Conservation (phyloP, 2,113 vertebrate genomes). For the Aegypius monachus region DNA sequence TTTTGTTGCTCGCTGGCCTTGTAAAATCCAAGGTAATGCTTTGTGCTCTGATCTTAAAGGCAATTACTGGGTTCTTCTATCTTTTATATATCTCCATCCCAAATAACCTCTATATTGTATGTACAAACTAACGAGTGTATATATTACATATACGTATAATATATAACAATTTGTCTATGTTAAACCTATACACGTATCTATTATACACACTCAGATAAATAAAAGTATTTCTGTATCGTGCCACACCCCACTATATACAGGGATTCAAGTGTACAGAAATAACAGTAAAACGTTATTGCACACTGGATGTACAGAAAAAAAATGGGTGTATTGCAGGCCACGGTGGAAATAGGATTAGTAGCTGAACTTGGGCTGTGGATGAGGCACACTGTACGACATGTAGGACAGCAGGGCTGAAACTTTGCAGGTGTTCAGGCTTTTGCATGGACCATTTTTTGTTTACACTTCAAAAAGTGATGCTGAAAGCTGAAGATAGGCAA, state of each 20-base stretch:
- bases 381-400: rapidly evolving
- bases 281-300: rapidly evolving
- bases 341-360: rapidly evolving
- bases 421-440: not conserved
- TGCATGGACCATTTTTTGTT: not conserved
- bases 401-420: not conserved
- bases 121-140: not conserved
- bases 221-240: not conserved
- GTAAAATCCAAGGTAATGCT: slow-evolving; percentile 99
- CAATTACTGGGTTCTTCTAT: slow-evolving; percentile 96
- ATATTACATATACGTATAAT: not conserved
- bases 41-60: slow-evolving; percentile 99
- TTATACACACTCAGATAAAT: not conserved
- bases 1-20: slow-evolving; percentile 99
- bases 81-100: slow-evolving; percentile 86
- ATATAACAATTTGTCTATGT: not conserved
- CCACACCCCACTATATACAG: not conserved
- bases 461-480: not conserved
- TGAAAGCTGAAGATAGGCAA: not conserved
- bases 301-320: rapidly evolving
- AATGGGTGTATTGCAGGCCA: rapidly evolving
- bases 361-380: rapidly evolving
- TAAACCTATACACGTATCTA: not conserved
- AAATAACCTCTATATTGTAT: slow-evolving; percentile 82
- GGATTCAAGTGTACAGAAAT: not conserved